Percentiles rank a stretch among this genome's conserved stretches.
Evolutionary conservation across 2,113 vertebrate genomes (phyloP).

Genomic region (Dicrurus megarhynchus): DNA sequence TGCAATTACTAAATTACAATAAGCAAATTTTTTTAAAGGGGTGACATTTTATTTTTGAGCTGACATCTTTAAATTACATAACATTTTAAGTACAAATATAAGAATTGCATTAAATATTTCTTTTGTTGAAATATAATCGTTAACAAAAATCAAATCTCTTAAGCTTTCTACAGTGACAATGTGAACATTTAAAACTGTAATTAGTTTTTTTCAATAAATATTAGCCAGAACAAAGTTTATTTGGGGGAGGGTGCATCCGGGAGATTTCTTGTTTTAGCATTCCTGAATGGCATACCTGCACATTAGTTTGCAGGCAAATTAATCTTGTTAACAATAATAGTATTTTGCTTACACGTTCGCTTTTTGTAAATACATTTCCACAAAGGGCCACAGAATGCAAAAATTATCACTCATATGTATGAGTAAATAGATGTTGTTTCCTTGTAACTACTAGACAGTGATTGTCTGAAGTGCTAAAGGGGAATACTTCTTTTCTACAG

Average conservation of each 20-base stretch:
- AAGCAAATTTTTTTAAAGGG: neutral
- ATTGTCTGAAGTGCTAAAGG: conserved; percentile 28
- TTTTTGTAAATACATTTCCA: conserved; percentile 41
- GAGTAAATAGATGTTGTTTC: conserved; percentile 4
- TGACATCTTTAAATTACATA: neutral
- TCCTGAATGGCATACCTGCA: neutral
- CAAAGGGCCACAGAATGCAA: neutral
- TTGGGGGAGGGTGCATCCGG: neutral
- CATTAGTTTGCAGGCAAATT: conserved; percentile 20
- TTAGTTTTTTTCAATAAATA: neutral
- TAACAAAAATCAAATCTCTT: neutral
- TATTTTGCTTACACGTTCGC: conserved; percentile 33
- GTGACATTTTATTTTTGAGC: neutral
- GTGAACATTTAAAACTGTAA: neutral
- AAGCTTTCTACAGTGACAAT: neutral
- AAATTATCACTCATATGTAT: conserved; percentile 33
- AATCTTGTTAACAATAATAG: neutral
- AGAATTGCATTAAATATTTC: neutral
- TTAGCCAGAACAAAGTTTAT: neutral
- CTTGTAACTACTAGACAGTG: neutral
- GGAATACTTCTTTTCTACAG: conserved; percentile 1
- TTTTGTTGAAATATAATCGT: neutral
- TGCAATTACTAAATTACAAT: neutral
- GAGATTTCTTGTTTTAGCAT: neutral
- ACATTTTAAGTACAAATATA: neutral